Evolutionary conservation across 2,113 vertebrate genomes (phyloP), one percentile per base, ranked within the genome.

Genomic region (Vulpes vulpes): DNA sequence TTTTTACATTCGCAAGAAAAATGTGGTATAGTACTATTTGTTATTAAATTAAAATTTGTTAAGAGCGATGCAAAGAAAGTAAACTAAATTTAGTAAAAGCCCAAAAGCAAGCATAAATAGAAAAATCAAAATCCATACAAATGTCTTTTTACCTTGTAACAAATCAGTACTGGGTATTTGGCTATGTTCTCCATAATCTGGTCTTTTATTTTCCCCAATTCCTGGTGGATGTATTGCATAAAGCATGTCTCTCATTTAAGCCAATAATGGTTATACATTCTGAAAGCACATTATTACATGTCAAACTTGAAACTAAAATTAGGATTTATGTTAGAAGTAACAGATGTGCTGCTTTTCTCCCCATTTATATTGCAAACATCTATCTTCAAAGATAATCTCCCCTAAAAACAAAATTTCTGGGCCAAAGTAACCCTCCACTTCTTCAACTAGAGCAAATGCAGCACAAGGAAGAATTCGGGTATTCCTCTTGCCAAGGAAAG

Each of bases 331-430:
- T 32, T 94, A 67, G 53, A 97, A 92, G n/a, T 85, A 93, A 95
- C 67, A 94, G 19, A 87, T 51, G 81, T 9, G 8, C 35, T 79
- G 5, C 65, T 86, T 79, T 71, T n/a, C 35, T 51, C 51, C 20
- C 64, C 55, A 51, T 79, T 96, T 95, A 87, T 89, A 95, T 32
- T 85, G 32, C 1, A 20, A 95, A 71, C 19, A 89, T 96, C 23
- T 96, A 76, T 81, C 43, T 94, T 96, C 83, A 89, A 95, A 96
- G 43, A 92, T 73, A 73, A 96, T 89, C 16, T 80, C 35, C 55
- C 30, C 55, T 95, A 93, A 76, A 97, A 95, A 86, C 30, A 88
- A 96, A 96, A 62, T 82, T 85, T 95, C 84, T 67, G 32, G 80
- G 32, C 27, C 38, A 51, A 94, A 91, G 25, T 79, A 83, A 92